Base-by-base conservation (phyloP, 2,888 invertebrate genomes). In the Nymphalis urticae region DNA sequence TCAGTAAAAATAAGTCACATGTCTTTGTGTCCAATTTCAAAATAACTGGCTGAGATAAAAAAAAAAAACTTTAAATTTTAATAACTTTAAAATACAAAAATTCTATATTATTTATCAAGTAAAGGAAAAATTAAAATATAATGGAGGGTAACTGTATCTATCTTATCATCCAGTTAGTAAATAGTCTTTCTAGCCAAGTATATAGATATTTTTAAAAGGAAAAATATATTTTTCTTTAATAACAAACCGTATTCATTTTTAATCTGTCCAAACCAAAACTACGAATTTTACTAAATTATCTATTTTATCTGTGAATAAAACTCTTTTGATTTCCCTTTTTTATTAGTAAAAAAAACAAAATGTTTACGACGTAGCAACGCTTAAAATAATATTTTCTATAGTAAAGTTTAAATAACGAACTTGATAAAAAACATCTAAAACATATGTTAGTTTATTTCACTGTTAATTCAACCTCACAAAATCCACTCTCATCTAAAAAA, bases 1-100 rank as follows among this genome's bases (percentile, higher is more conserved):
- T 64, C 66, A 51, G 61, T 61, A 64, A 71, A 68, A 69, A 65
- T 63, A 61, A 36, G 58, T 21, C 48, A 9, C 50, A 65, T 27
- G 62, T 60, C 66, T 72, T 70, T 70, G 64, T 70, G 72, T 50
- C 21, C 62, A 58, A 50, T 66, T 63, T 21, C 42, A 13, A 69
- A 66, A 58, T 69, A 66, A 32, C 27, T 61, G 24, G 48, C 62
- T 60, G 19, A 16, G 27, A 64, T 50, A 48, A 19, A 54, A 47
- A 58, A n/a, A 42, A 42, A 2, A 9, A 10, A 58, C 36, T 58
- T 58, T 42, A 58, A 8, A 58, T 19, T 8, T 17, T 16, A 13
- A 17, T 42, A 19, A 19, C 5, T 19, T 58, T 42, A n/a, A 42
- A 19, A 21, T 1, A 36, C 42, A 19, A 32, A 9, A 19, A 42